Conservation (phyloP, 2,888 invertebrate genomes). For the Lucinisca nassula region DNA sequence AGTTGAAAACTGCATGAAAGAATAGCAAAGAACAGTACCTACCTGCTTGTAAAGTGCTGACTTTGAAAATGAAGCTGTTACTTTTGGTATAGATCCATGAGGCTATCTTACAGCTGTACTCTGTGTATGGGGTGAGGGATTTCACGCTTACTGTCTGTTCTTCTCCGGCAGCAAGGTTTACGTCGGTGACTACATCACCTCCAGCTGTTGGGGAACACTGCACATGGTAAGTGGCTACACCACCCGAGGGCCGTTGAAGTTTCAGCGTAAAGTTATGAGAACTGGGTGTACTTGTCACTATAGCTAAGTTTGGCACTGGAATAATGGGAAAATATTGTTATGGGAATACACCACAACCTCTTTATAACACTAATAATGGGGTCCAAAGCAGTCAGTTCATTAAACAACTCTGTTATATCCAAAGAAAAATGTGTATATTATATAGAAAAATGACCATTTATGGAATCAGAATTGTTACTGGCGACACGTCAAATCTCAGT, state of each 20-base stretch:
- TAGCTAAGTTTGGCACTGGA: constrained; percentile 72
- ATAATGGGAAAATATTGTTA: constrained; percentile 3
- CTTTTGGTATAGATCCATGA: constrained; percentile 65
- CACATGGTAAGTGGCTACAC: constrained; percentile 59
- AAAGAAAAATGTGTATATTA: too few relatives aligned
- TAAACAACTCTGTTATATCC: too few relatives aligned
- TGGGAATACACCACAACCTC: too few relatives aligned
- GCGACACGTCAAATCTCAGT: too few relatives aligned
- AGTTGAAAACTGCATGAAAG: too few relatives aligned
- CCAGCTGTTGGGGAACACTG: constrained; percentile 47
- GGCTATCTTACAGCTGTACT: constrained; percentile 73
- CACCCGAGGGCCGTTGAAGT: constrained; percentile 64
- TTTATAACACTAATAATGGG: too few relatives aligned
- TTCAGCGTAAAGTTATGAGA: constrained; percentile 66
- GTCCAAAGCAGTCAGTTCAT: too few relatives aligned
- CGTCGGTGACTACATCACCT: constrained; percentile 43
- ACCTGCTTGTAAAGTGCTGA: constrained; percentile 76
- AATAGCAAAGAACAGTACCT: too few relatives aligned
- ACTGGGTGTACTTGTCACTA: constrained; percentile 57
- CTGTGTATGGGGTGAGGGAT: constrained; percentile 69
- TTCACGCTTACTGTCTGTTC: constrained; percentile 50
- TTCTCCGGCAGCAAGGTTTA: constrained; percentile 21
- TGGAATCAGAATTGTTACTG: too few relatives aligned
- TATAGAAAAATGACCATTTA: too few relatives aligned
- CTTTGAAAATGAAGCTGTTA: constrained; percentile 49